Evolutionary conservation across 2,888 invertebrate genomes (phyloP).

Genomic region (Xylota sylvarum): DNA sequence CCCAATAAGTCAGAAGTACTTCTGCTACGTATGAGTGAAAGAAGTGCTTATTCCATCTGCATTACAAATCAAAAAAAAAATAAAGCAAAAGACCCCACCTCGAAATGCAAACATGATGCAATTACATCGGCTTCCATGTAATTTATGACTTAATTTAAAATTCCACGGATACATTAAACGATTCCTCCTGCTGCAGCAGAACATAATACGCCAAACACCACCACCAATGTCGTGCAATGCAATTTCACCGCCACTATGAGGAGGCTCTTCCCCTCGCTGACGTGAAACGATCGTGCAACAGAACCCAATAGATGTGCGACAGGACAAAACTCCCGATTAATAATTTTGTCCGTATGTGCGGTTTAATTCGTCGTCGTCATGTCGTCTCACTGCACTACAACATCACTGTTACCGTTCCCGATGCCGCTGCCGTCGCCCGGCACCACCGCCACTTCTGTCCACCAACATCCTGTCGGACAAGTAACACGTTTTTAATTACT

Average conservation of each 20-base stretch:
- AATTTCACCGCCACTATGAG: slow-evolving; percentile 26
- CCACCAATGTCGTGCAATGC: slow-evolving; percentile 17
- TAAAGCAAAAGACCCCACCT: slow-evolving; percentile 59
- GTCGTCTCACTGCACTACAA: slow-evolving; percentile 63
- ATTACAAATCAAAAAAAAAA: slow-evolving; percentile 71
- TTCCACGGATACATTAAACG: slow-evolving; percentile 72
- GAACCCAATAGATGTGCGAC: slow-evolving; percentile 63
- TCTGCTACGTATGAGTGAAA: slow-evolving; percentile 48
- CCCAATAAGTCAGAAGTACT: slow-evolving; percentile 58
- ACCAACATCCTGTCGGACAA: slow-evolving; percentile 73
- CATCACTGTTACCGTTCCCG: slow-evolving; percentile 29
- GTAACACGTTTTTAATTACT: slow-evolving; percentile 77
- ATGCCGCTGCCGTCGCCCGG: slow-evolving; percentile 28
- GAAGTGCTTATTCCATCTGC: slow-evolving; percentile 70
- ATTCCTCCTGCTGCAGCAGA: slow-evolving; percentile 59
- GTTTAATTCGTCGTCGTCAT: slow-evolving; percentile 75
- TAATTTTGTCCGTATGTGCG: slow-evolving; percentile 74
- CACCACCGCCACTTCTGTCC: slow-evolving; percentile 49
- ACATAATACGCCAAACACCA: slow-evolving; percentile 59
- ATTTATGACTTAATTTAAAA: slow-evolving; percentile 77
- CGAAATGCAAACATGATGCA: slow-evolving; percentile 72
- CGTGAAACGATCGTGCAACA: slow-evolving; percentile 22
- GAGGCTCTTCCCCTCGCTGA: not conserved
- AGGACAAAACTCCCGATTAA: slow-evolving; percentile 67
- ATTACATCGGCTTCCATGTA: slow-evolving; percentile 74